phyloP scores from a whole-genome alignment of 2,888 invertebrate species.

The Cantharis rustica region DNA sequence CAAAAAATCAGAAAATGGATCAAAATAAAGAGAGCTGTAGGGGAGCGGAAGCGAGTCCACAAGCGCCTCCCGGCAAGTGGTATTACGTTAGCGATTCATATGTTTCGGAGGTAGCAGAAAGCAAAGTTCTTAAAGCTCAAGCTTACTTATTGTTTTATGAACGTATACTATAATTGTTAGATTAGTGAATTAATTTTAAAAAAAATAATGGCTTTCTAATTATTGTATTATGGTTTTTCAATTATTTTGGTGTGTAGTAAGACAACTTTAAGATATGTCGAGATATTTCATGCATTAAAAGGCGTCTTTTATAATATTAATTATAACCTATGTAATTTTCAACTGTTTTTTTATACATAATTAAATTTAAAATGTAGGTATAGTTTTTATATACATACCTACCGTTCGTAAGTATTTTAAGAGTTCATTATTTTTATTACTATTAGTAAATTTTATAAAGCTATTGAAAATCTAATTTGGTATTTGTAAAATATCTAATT shows the following conservation, averaged over 20 bases:
- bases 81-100: conserved; percentile 91
- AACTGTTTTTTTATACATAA: background rate
- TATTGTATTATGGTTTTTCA: background rate
- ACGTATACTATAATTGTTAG: conserved; percentile 71
- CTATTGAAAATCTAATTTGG: background rate
- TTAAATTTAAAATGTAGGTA: background rate
- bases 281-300: background rate
- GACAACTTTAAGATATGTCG: background rate
- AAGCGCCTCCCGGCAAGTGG: conserved; percentile 79
- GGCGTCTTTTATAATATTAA: background rate
- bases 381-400: background rate
- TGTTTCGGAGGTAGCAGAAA: conserved; percentile 80
- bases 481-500: background rate
- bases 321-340: background rate
- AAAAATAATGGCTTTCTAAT: background rate
- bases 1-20: conserved; percentile 53
- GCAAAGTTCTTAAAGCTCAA: conserved; percentile 80
- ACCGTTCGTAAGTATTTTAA: background rate
- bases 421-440: background rate
- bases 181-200: background rate
- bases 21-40: conserved; percentile 54
- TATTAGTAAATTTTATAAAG: background rate
- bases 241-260: background rate
- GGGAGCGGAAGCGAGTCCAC: conserved; percentile 53
- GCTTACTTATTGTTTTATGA: conserved; percentile 98